These are phyloP conservation scores for Philaethria dido DNA, from an alignment of 2,888 invertebrate genomes.

Conservation along the genomic window DNA sequence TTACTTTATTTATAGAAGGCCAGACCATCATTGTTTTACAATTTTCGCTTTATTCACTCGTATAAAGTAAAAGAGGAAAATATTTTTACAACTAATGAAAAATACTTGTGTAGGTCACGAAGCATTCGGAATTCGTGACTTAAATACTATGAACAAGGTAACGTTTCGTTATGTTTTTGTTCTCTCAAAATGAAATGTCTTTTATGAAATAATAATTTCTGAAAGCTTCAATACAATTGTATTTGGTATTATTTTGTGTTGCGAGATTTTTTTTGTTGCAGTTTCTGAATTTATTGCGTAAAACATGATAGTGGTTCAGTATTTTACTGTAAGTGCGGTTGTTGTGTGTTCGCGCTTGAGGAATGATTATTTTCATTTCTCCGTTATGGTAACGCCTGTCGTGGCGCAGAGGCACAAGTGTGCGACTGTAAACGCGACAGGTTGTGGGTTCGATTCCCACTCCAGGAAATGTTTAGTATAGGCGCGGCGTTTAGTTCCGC, in stretches of 20 bases:
- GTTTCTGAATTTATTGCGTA: too few relatives aligned
- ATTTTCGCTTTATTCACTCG: conserved; percentile 12
- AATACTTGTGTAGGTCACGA: conserved; percentile 19
- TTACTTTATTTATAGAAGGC: conserved; percentile 18
- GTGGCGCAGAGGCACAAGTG: too few relatives aligned
- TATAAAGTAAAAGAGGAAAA: conserved; percentile 7
- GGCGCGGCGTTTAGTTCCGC: too few relatives aligned
- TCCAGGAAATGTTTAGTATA: too few relatives aligned
- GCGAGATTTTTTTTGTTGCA: not conserved
- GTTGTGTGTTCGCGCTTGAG: too few relatives aligned
- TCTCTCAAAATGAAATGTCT: not conserved
- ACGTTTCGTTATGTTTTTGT: not conserved
- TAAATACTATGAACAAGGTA: conserved; percentile 11
- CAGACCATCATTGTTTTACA: conserved; percentile 14
- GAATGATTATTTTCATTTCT: too few relatives aligned
- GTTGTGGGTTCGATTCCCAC: too few relatives aligned
- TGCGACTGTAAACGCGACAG: too few relatives aligned
- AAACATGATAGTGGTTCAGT: too few relatives aligned
- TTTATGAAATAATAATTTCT: not conserved
- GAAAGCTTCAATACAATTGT: not conserved
- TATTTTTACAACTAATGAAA: conserved; percentile 21
- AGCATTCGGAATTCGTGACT: conserved; percentile 5
- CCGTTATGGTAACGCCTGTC: too few relatives aligned
- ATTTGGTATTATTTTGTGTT: not conserved
- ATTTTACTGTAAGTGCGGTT: too few relatives aligned